Evolutionary conservation across 2,797 vertebrate species (phyloP), one percentile per base, ranked within the genome.

Genomic region (Philypnodon macrostomus): DNA sequence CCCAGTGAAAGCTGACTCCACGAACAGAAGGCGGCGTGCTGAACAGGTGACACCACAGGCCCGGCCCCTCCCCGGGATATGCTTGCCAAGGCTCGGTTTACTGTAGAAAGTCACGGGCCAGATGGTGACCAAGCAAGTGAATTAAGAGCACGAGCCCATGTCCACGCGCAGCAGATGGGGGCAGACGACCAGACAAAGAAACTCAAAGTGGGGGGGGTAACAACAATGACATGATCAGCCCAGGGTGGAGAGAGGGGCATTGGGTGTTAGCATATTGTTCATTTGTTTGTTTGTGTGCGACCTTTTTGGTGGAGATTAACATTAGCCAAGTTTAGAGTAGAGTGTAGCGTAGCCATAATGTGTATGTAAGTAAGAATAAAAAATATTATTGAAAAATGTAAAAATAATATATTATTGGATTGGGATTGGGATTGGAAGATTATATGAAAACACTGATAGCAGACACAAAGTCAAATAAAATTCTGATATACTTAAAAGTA

Each of bases 71-170:
- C 70, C 62, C 1, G 58, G 33, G 58, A 75, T 12, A 17, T 18
- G 55, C 51, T 61, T 33, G 53, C 64, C 18, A 50, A 32, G 71
- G 77, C 70, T 88, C 83, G 68, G 75, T 64, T 86, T 85, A 86
- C 83, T 57, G 73, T 60, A 81, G 81, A 80, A 85, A 83, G 83
- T 84, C 79, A 72, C 65, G 60, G 67, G 33, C 76, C 86, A 87
- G 85, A 88, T 86, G 86, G 85, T 79, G 72, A 75, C 80, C 80
- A 85, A 81, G 78, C 72, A 84, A 86, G 62, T 77, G 72, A 87
- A 84, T 86, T 81, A 85, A 80, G 14, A 41, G 57, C 0, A 38
- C 39, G 73, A 54, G 75, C 71, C n/a, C 49, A 6, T 63, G 67
- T 85, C 73, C 69, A 66, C 59, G 53, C 39, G 15, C 58, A 62